A percentile compares a stretch with the other conserved stretches of the same genome.
phyloP scores from a whole-genome alignment of 1,140 invertebrate genomes.

The Bombus terrestris region DNA sequence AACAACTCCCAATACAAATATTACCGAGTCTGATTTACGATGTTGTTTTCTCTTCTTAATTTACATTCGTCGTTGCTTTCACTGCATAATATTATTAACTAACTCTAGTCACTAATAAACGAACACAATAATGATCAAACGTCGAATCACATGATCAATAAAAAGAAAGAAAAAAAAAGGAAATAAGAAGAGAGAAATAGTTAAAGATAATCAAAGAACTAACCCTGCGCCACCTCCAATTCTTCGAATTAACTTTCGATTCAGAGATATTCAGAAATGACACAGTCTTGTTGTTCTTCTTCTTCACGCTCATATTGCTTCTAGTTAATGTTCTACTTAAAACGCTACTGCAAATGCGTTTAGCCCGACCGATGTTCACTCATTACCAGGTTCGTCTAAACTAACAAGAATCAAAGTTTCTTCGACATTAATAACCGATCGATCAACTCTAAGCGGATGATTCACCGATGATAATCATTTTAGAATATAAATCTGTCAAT shows the following conservation, averaged over 20 bases:
- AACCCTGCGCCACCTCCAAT: slow-evolving; percentile 72
- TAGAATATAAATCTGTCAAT: neutral
- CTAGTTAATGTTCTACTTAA: too few species aligned
- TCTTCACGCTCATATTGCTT: slow-evolving; percentile 63
- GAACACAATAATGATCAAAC: neutral
- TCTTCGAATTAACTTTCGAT: slow-evolving; percentile 69
- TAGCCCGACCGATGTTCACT: neutral
- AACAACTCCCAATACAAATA: neutral
- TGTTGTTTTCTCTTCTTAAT: neutral
- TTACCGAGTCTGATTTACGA: neutral
- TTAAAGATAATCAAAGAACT: slow-evolving; percentile 31
- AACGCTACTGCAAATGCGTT: neutral
- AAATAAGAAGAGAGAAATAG: neutral
- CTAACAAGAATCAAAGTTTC: neutral
- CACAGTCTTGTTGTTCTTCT: slow-evolving; percentile 70
- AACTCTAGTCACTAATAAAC: neutral
- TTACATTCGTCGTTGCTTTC: neutral
- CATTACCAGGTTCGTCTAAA: neutral
- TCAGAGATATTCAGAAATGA: slow-evolving; percentile 65
- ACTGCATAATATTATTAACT: neutral
- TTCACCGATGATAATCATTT: neutral
- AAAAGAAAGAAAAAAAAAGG: too few species aligned
- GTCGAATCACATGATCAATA: neutral
- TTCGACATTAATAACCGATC: neutral
- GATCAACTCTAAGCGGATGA: slow-evolving; percentile 5